Percentiles rank a stretch among this genome's conserved stretches.
Evolutionary conservation across 2,888 invertebrate genomes (phyloP).

Genomic region (Drosophila nr. medialis): DNA sequence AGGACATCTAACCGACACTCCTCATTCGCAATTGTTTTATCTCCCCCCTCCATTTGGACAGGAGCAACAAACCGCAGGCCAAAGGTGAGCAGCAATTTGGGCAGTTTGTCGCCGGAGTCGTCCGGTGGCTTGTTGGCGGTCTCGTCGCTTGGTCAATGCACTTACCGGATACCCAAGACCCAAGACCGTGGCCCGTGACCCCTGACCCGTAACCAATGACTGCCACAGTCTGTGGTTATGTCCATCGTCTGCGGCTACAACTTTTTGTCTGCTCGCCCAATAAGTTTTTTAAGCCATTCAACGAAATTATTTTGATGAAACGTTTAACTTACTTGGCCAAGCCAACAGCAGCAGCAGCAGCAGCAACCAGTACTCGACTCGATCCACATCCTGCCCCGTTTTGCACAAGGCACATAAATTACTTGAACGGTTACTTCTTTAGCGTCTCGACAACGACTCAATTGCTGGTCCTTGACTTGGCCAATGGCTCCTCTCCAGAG

Average conservation of each 20-base stretch:
- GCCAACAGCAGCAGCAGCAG: neutral
- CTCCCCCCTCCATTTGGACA: neutral
- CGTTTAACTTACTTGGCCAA: slow-evolving; percentile 30
- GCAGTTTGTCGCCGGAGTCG: neutral
- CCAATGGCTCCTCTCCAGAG: neutral
- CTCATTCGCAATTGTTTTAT: neutral
- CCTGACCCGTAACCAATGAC: neutral
- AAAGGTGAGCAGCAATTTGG: slow-evolving; percentile 4
- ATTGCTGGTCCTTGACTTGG: slow-evolving; percentile 3
- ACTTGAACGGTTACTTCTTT: slow-evolving; percentile 12
- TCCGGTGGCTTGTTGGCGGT: neutral
- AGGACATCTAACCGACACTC: neutral
- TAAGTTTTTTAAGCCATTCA: slow-evolving; percentile 48
- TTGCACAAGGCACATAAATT: slow-evolving; percentile 4
- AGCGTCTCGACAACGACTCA: slow-evolving; percentile 20
- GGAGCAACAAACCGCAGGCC: slow-evolving; percentile 20
- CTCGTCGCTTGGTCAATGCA: slow-evolving; percentile 45
- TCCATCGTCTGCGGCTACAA: slow-evolving; percentile 28
- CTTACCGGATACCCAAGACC: slow-evolving; percentile 8
- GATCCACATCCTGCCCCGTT: neutral
- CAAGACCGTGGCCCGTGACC: neutral
- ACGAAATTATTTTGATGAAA: slow-evolving; percentile 55
- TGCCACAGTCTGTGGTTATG: slow-evolving; percentile 26
- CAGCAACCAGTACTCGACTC: neutral
- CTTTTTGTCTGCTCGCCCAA: slow-evolving; percentile 6